Percentiles rank a stretch among this genome's conserved stretches.
Conservation (phyloP, 2,797 vertebrate species). For the Scolopax rusticola region DNA sequence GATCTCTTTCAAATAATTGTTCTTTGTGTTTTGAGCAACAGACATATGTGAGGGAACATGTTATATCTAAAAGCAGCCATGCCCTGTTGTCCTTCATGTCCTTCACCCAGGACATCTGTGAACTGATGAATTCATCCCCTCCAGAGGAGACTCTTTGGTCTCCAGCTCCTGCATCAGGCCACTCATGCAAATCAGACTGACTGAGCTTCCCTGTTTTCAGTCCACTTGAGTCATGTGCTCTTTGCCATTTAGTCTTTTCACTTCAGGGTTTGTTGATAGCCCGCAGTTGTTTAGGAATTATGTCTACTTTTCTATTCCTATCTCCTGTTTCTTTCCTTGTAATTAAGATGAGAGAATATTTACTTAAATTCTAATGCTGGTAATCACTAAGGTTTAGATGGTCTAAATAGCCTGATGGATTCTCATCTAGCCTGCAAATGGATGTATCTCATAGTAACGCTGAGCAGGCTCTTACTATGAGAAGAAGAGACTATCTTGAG, state of each 20-base stretch:
- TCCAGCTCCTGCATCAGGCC: neutral
- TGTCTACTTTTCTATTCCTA: slow-evolving; percentile 14
- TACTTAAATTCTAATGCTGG: neutral
- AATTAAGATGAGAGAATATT: slow-evolving; percentile 44
- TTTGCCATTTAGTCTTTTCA: slow-evolving; percentile 6
- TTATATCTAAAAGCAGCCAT: neutral
- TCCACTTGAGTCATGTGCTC: neutral
- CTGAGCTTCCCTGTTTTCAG: slow-evolving; percentile 13
- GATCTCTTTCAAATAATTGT: neutral
- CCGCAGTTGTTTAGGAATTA: slow-evolving; percentile 14
- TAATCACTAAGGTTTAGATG: slow-evolving; percentile 31
- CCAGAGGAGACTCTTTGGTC: slow-evolving; percentile 22
- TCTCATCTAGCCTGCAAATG: neutral
- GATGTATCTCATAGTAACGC: neutral
- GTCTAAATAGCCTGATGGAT: neutral
- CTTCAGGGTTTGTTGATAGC: slow-evolving; percentile 36
- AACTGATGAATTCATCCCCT: slow-evolving; percentile 11
- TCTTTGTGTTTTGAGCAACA: slow-evolving; percentile 17
- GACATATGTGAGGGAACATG: neutral
- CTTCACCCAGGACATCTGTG: slow-evolving; percentile 12
- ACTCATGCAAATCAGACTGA: slow-evolving; percentile 2
- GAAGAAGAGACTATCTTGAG: neutral
- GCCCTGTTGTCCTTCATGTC: neutral
- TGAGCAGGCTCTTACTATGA: neutral
- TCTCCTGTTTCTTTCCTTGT: slow-evolving; percentile 46